Evolutionary conservation across 2,797 vertebrate genomes (phyloP).

Genomic region (Channa striata): DNA sequence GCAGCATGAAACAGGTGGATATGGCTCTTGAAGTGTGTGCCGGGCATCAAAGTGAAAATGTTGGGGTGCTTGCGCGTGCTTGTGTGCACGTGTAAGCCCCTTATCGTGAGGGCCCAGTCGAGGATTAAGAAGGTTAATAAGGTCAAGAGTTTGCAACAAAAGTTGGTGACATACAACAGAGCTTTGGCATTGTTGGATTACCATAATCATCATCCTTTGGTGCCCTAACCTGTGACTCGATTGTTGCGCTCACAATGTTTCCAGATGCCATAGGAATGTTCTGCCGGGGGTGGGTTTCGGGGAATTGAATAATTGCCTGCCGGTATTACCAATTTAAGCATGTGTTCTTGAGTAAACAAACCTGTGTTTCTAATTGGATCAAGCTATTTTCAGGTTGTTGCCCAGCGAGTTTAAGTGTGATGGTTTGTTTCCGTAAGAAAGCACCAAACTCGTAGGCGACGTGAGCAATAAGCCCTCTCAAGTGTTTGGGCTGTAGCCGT

Average conservation of each 20-base stretch:
- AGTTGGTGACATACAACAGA: slow-evolving; percentile 70
- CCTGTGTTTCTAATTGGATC: slow-evolving; percentile 76
- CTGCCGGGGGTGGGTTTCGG: slow-evolving; percentile 37
- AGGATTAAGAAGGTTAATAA: slow-evolving; percentile 84
- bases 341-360: slow-evolving; percentile 70
- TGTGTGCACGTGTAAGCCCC: slow-evolving; percentile 70
- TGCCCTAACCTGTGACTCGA: slow-evolving; percentile 69
- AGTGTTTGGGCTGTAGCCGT: slow-evolving; percentile 66
- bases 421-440: slow-evolving; percentile 60
- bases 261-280: slow-evolving; percentile 62
- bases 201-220: slow-evolving; percentile 75
- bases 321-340: slow-evolving; percentile 71
- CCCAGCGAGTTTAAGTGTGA: slow-evolving; percentile 51
- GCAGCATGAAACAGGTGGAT: slow-evolving; percentile 68
- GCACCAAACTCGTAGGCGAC: slow-evolving; percentile 63
- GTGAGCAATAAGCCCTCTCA: slow-evolving; percentile 73
- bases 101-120: slow-evolving; percentile 76
- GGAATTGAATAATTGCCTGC: slow-evolving; percentile 75
- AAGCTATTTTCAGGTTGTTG: slow-evolving; percentile 66
- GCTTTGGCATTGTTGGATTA: slow-evolving; percentile 75
- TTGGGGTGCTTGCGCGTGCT: slow-evolving; percentile 24
- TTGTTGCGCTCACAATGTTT: slow-evolving; percentile 68
- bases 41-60: slow-evolving; percentile 66
- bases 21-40: slow-evolving; percentile 63
- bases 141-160: slow-evolving; percentile 78